Base-by-base conservation (phyloP, 2,888 invertebrate species). In the Lydus trimaculatus region DNA sequence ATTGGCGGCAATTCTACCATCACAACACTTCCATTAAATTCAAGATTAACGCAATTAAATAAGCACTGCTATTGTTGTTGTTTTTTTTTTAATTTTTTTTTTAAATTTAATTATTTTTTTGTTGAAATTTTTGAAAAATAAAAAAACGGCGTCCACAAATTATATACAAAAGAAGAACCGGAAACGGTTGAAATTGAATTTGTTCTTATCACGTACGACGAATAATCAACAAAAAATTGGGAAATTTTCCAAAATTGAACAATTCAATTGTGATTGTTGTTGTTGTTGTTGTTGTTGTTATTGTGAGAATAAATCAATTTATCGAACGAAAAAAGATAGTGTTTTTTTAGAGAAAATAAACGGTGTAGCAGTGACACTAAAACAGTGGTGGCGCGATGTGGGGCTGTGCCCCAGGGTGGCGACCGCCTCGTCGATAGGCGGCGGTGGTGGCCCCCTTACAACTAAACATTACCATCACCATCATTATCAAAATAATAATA, bases 321-420 rank as follows among this genome's bases (percentile, higher is more conserved):
- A 43, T 52, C 23, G 43, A 6, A 62, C 62, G 20, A 43, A 73
- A 71, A 78, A 78, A 73, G 79, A 79, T 64, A 77, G 79, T 70
- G 79, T 83, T 67, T 75, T 78, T 61, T 65, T 70, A 65, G 80
- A 78, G 70, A 84, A 82, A 74, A 84, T 84, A 69, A 82, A 82
- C 66, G 83, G 84, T 75, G 84, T 84, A 81, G 85, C 85, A 76
- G 84, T 85, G 83, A 84, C 84, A 69, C 79, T 85, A 75, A 85
- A 85, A 79, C 84, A 85, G 84, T 85, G 85, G 85, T 85, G 85
- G 85, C 84, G 85, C 80, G 85, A 85, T 85, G 85, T 85, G 84
- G 84, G 85, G 84, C 84, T 85, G 74, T 85, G 85, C 84, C 84
- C 84, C 83, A 77, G 83, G 81, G 78, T 75, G 76, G 79, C 83